Evolutionary conservation across 2,888 invertebrate species (phyloP), one percentile per base, ranked within the genome.

Genomic region (Druceiella hillmani): DNA sequence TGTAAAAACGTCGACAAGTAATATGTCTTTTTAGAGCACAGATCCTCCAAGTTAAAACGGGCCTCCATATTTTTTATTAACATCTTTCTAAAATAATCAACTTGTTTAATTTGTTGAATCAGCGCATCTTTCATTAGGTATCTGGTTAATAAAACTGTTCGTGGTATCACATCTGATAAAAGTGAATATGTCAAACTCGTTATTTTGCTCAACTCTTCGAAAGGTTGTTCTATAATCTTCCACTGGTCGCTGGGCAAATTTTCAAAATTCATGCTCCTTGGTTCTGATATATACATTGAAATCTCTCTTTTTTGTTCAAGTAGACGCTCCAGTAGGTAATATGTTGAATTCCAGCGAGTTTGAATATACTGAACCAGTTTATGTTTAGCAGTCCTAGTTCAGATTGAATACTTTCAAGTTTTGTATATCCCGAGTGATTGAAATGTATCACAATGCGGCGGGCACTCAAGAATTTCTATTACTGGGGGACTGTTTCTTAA

Each of bases 11-110:
- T 33, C 33, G 33, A 33, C 33, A 33, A 33, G 33, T 33, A 33
- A 33, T 33, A 33, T 33, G 33, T 33, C 33, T 33, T 33, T 25
- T 24, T 33, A 33, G 25, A 33, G 33, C 33, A 33, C n/a, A n/a
- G n/a, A n/a, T n/a, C n/a, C n/a, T n/a, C n/a, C n/a, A n/a, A n/a
- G n/a, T n/a, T n/a, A n/a, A 17, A 33, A 17, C 22, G 17, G 33
- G 25, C 33, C 25, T 24, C 25, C 33, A 33, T 33, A 33, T 33
- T 33, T 33, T 33, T 25, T 33, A 33, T 33, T 25, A 33, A 24
- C 22, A 16, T 25, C 33, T n/a, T 22, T n/a, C n/a, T n/a, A n/a
- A n/a, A n/a, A n/a, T n/a, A n/a, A n/a, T n/a, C n/a, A n/a, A n/a
- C n/a, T n/a, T n/a, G n/a, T 22, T 7, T 7, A 6, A n/a, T n/a